Evolutionary conservation across 2,888 invertebrate species (phyloP).

Genomic region (Amphipoea lucens): DNA sequence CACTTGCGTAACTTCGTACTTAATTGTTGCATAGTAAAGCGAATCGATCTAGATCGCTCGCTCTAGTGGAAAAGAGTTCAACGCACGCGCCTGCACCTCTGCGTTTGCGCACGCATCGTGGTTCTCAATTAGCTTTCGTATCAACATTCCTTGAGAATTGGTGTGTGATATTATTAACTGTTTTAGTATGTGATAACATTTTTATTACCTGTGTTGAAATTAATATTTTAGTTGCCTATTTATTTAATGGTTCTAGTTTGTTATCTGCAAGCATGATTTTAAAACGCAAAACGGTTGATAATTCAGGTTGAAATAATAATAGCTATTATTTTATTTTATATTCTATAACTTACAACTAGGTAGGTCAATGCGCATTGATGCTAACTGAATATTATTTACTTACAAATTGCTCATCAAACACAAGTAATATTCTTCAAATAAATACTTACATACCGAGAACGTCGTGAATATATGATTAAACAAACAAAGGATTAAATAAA

Average conservation of each 20-base stretch:
- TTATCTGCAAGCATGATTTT: not conserved
- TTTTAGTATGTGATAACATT: not conserved
- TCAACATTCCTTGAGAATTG: conserved; percentile 54
- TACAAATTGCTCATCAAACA: conserved; percentile 44
- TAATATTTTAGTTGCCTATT: no score
- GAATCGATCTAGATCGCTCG: conserved; percentile 73
- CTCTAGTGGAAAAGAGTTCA: conserved; percentile 76
- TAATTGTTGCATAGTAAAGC: conserved; percentile 66
- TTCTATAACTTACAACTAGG: not conserved
- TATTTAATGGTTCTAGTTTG: not conserved
- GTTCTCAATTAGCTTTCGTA: conserved; percentile 58
- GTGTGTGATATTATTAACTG: conserved; percentile 30
- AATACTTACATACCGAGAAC: not conserved
- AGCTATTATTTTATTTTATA: not conserved
- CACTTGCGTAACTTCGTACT: conserved; percentile 80
- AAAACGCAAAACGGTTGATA: not conserved
- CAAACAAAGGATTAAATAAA: conserved; percentile 21
- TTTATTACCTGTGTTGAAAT: not conserved
- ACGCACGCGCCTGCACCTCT: conserved; percentile 67
- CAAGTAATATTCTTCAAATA: conserved; percentile 26
- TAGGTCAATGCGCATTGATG: conserved; percentile 17
- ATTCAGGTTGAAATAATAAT: not conserved
- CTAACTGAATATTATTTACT: conserved; percentile 41
- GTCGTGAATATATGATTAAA: conserved; percentile 13
- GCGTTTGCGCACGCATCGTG: conserved; percentile 60